Base-by-base conservation (phyloP, 2,888 invertebrate genomes). In the Stramonita haemastoma region DNA sequence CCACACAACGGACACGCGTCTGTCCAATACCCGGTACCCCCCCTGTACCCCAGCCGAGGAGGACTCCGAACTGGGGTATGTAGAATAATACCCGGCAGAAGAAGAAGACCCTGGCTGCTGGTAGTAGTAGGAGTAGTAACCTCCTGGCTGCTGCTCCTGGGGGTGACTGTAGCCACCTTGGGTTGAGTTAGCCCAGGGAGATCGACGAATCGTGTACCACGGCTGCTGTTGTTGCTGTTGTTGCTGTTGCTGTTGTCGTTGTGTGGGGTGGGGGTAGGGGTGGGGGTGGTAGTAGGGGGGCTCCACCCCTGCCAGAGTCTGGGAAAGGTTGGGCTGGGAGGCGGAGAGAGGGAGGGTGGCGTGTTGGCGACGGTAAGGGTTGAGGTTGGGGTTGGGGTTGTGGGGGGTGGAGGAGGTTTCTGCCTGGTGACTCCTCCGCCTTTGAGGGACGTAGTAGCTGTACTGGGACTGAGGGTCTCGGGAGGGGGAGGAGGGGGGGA, bases 1-100 rank as follows among this genome's bases (percentile, higher is more conserved):
- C 94, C 94, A 92, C 94, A 94, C 88, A 93, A 87, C 36, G 94
- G 94, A 90, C 94, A 94, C 15, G 90, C 85, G 1, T 91, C 85
- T 19, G 89, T 89, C 46, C 85, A 36, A 29, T 89, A 89, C 26
- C 85, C 85, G 5, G 66, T 32, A 29, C 22, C 70, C 57, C 57
- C 56, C 86, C 34, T 60, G 81, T 22, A 46, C 26, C 22, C 0
- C 36, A 5, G 26, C 46, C 5, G 81, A 83, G 0, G 81, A 83
- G 0, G 81, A 46, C 81, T 46, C 81, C 0, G 81, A 46, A 34
- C 60, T n/a, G n/a, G 79, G 60, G 57, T 86, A 86, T 8, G 26
- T 29, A 17, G 66, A 77, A 17, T 87, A 89, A 70, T 87, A 87
- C 4, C n/a, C 56, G 60, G 22, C 79, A 32, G 87, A 46, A 0